Evolutionary conservation across 2,113 vertebrate species (phyloP).

Genomic region (Hystrix brachyura): DNA sequence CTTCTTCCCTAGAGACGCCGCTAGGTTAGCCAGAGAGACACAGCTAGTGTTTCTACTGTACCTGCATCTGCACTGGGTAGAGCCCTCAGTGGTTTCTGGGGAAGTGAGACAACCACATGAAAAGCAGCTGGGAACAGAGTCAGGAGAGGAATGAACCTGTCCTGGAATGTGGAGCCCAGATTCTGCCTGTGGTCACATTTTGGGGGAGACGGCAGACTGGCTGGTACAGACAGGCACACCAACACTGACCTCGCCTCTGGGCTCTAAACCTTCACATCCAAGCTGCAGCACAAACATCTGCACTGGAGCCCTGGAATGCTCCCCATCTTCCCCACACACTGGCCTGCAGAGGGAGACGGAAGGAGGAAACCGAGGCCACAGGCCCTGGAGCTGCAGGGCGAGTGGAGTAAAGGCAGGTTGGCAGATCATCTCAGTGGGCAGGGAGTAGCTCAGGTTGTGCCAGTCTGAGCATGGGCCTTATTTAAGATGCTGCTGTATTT

Average conservation of each 20-base stretch:
- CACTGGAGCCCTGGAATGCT: rapidly evolving
- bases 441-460: not conserved
- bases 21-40: not conserved
- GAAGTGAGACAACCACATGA: not conserved
- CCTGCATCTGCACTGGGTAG: not conserved
- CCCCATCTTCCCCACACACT: rapidly evolving
- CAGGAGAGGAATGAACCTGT: not conserved
- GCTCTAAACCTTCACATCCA: not conserved
- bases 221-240: not conserved
- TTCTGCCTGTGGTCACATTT: not conserved
- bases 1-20: not conserved
- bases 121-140: not conserved
- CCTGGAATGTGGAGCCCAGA: not conserved
- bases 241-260: not conserved
- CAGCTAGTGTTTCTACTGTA: not conserved
- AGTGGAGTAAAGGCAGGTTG: not conserved
- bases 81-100: not conserved
- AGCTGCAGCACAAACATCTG: not conserved
- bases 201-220: not conserved
- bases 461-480: not conserved
- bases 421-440: not conserved
- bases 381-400: not conserved
- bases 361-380: not conserved
- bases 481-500: not conserved
- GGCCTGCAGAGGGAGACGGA: not conserved